These are phyloP conservation scores for Glareola pratincola DNA, from an alignment of 2,113 vertebrate species.

Conservation along the genomic window DNA sequence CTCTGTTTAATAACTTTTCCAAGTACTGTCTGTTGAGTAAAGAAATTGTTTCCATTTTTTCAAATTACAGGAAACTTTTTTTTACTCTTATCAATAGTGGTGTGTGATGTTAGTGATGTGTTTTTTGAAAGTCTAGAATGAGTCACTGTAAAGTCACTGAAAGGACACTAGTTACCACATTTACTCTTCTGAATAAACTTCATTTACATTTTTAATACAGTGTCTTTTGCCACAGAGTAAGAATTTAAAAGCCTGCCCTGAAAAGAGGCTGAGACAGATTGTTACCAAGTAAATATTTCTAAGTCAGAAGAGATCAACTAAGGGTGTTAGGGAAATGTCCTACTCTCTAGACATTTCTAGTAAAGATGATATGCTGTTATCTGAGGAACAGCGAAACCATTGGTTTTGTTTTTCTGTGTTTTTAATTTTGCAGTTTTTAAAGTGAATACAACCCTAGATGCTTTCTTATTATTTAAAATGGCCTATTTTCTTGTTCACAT, in stretches of 20 bases:
- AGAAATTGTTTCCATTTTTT: conserved; percentile 70
- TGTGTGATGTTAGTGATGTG: conserved; percentile 69
- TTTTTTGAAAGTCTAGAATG: conserved; percentile 77
- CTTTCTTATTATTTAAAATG: neutral
- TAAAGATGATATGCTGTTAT: neutral
- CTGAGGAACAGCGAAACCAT: neutral
- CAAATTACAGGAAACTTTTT: conserved; percentile 79
- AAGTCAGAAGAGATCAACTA: conserved; percentile 38
- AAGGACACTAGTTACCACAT: conserved; percentile 78
- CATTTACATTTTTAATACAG: conserved; percentile 59
- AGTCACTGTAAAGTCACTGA: conserved; percentile 78
- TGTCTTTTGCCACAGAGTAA: conserved; percentile 41
- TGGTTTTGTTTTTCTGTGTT: neutral
- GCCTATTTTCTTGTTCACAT: neutral
- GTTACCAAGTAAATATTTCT: neutral
- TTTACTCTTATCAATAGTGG: conserved; percentile 65
- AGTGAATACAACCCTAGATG: neutral
- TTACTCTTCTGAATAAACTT: conserved; percentile 72
- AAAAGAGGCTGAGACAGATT: neutral
- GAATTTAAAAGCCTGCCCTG: conserved; percentile 17
- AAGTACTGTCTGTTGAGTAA: conserved; percentile 56
- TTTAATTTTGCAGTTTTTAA: neutral
- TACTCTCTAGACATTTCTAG: neutral
- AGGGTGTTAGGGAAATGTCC: neutral
- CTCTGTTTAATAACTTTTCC: conserved; percentile 64